A percentile compares a stretch with the other conserved stretches of the same genome.
phyloP scores from a whole-genome alignment of 2,113 vertebrate species.

The Peromyscus polionotus region DNA sequence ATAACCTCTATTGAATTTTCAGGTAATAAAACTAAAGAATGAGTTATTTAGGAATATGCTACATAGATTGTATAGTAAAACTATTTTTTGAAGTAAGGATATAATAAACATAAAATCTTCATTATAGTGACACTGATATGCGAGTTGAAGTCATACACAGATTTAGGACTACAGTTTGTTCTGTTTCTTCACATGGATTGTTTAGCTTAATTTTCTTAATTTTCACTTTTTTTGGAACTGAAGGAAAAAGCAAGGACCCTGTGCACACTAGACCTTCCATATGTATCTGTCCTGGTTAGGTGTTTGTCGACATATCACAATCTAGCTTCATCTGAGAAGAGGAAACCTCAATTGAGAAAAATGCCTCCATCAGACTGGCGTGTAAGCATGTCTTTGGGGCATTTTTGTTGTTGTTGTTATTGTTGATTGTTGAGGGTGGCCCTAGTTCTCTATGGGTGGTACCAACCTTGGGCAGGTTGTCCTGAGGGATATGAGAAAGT shows the following conservation, averaged over 20 bases:
- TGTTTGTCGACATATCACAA: too few species aligned
- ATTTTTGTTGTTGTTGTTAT: too few species aligned
- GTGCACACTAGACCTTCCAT: neutral
- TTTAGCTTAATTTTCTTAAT: neutral
- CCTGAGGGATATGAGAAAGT: too few species aligned
- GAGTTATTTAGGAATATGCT: neutral
- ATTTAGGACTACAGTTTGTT: neutral
- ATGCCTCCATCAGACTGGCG: too few species aligned
- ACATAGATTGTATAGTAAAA: neutral
- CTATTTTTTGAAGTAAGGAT: neutral
- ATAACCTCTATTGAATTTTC: neutral
- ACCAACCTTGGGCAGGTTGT: too few species aligned
- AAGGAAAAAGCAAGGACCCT: neutral
- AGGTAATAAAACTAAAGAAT: slow-evolving; percentile 23
- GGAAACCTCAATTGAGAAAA: neutral
- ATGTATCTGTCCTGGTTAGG: neutral
- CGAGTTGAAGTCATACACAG: too few species aligned
- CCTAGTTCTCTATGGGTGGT: too few species aligned
- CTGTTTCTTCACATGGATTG: too few species aligned
- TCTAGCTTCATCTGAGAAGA: neutral
- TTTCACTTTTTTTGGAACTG: neutral
- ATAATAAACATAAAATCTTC: neutral
- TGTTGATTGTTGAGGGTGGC: too few species aligned
- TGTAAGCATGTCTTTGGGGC: too few species aligned
- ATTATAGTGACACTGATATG: neutral